phyloP scores from a whole-genome alignment of 2,888 invertebrate species.

The Trachelus tabidus region DNA sequence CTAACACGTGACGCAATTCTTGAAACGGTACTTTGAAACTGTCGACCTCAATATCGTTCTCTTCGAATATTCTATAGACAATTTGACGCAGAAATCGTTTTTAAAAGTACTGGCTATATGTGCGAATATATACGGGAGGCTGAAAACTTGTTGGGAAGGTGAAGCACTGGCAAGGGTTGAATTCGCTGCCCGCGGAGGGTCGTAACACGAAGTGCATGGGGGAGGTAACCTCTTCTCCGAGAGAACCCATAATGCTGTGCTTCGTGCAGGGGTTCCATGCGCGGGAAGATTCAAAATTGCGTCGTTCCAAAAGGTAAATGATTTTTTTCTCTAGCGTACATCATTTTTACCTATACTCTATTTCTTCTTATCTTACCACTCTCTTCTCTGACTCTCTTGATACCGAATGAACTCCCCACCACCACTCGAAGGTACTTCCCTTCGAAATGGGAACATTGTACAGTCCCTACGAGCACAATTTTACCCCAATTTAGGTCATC shows the following conservation, averaged over 20 bases:
- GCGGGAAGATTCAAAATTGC: conserved; percentile 53
- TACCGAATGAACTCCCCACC: not conserved
- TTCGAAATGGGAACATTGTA: not conserved
- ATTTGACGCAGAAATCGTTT: not conserved
- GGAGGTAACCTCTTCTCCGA: conserved; percentile 48
- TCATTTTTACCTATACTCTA: not conserved
- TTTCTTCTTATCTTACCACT: not conserved
- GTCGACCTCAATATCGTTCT: not conserved
- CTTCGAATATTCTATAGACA: not conserved
- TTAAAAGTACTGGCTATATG: not conserved
- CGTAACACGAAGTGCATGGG: conserved; percentile 43
- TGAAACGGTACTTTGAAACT: not conserved
- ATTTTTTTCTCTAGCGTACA: not conserved
- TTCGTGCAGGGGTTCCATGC: conserved; percentile 76
- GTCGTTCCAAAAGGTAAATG: conserved; percentile 54
- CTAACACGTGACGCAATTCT: not conserved
- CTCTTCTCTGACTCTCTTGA: not conserved
- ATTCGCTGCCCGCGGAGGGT: not conserved
- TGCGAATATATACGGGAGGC: not conserved
- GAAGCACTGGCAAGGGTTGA: not conserved
- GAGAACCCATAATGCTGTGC: conserved; percentile 74
- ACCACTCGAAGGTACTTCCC: not conserved
- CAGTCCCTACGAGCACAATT: not conserved
- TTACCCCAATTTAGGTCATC: not conserved
- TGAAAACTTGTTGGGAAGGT: not conserved